These are phyloP conservation scores for Steinernema khuongi DNA, from an alignment of 1,140 invertebrate species.

Conservation along the genomic window DNA sequence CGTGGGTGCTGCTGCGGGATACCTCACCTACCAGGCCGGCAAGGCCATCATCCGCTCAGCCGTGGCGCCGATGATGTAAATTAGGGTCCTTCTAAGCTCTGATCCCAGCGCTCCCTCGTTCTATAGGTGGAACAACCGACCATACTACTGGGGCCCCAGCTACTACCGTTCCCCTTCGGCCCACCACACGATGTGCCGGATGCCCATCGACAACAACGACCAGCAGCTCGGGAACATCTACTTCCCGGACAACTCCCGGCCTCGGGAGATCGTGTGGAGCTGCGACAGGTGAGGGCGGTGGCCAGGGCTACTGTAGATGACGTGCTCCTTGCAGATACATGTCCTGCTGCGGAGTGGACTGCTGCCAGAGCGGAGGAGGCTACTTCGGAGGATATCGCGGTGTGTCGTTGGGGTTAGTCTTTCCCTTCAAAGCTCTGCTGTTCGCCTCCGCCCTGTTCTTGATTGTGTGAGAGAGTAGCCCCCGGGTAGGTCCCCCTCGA, in stretches of 20 bases:
- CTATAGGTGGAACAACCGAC: slow-evolving; percentile 51
- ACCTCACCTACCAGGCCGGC: slow-evolving; percentile 57
- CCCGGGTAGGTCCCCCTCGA: too few species aligned
- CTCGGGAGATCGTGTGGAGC: slow-evolving; percentile 53
- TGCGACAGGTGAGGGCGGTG: slow-evolving; percentile 41
- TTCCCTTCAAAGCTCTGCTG: not conserved
- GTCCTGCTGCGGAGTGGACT: slow-evolving; percentile 49
- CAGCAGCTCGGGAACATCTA: slow-evolving; percentile 54
- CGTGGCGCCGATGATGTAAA: slow-evolving; percentile 53
- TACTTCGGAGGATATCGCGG: not conserved
- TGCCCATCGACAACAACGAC: slow-evolving; percentile 51
- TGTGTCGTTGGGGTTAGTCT: not conserved
- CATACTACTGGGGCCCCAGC: slow-evolving; percentile 53
- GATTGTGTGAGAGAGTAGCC: not conserved
- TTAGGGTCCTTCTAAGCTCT: not conserved
- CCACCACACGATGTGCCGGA: slow-evolving; percentile 50
- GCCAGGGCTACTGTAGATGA: slow-evolving; percentile 41
- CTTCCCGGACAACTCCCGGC: slow-evolving; percentile 51
- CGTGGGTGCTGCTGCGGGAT: slow-evolving; percentile 56
- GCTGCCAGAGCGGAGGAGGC: slow-evolving; percentile 45
- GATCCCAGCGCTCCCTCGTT: not conserved
- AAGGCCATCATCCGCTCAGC: slow-evolving; percentile 50
- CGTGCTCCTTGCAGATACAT: slow-evolving; percentile 6
- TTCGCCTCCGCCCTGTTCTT: not conserved
- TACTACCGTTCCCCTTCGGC: slow-evolving; percentile 36